These are phyloP conservation scores for Poeciliopsis paucimaculata DNA, from an alignment of 2,797 vertebrate species.

Conservation along the genomic window DNA sequence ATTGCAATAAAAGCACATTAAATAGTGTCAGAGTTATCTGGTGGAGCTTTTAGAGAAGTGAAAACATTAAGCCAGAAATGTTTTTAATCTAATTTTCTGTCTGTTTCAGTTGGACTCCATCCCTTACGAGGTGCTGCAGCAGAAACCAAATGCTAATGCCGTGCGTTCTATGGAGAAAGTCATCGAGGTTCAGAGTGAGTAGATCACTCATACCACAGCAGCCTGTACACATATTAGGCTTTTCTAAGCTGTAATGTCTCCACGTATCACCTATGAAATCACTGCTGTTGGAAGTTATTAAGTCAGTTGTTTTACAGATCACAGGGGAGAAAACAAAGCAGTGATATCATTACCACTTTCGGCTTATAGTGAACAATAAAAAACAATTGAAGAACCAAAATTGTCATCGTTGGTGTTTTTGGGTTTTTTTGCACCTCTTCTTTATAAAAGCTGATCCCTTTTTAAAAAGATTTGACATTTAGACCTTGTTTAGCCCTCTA, in stretches of 20 bases:
- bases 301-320: neutral
- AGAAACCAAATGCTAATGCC: conserved; percentile 90
- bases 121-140: conserved; percentile 89
- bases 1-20: conserved; percentile 8
- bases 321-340: neutral
- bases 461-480: neutral
- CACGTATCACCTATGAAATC: neutral
- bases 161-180: conserved; percentile 95
- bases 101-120: conserved; percentile 89
- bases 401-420: neutral
- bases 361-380: neutral
- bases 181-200: conserved; percentile 92
- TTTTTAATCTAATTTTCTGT: conserved; percentile 17
- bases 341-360: neutral
- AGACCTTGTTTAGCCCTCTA: neutral
- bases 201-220: neutral
- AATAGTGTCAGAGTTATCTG: conserved; percentile 7
- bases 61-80: neutral
- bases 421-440: neutral
- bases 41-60: neutral
- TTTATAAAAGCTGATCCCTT: neutral
- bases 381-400: neutral
- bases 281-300: neutral
- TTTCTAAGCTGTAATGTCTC: neutral
- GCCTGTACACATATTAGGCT: neutral